Evolutionary conservation across 1,140 invertebrate species (phyloP), one percentile per base, ranked within the genome.

Genomic region (Aphis gossypii): DNA sequence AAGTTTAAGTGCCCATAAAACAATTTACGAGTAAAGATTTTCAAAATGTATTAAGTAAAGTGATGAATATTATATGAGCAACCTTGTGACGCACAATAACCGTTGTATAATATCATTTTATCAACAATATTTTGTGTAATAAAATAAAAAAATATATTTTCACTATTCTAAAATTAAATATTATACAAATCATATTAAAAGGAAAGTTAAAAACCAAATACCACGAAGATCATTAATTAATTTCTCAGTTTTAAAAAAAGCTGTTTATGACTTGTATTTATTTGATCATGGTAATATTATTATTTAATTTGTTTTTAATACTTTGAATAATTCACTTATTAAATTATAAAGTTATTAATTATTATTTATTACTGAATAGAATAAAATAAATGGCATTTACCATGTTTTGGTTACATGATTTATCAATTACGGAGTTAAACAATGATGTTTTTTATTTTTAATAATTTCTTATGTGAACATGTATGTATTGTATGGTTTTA

Each of bases 11-110:
- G 60, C 30, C 60, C 30, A n/a, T 68, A 68, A 68, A 68, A 68
- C 60, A 68, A 68, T 68, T 68, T 68, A 68, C 60, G 60, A 68
- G 60, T 68, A 68, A 68, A 68, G 60, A 68, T 68, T 68, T 68
- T 68, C 60, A n/a, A 68, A 68, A 68, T 68, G 30, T 68, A n/a
- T 68, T n/a, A 18, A n/a, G 30, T 6, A 18, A 68, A 68, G 60
- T 68, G 11, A n/a, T 68, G 30, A 68, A 68, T 68, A 68, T 68
- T 68, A 68, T 68, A 68, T n/a, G 60, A 68, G 60, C 4, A 60
- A 11, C 56, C 56, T 60, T 68, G 60, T 68, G 14, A 68, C 30
- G 60, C 14, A 68, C 11, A 6, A 68, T 68, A 68, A 68, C 30
- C 14, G 60, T 18, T 68, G 30, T 68, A 68, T 18, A 68, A 18